phyloP scores from a whole-genome alignment of 2,113 vertebrate genomes.

The Equus quagga region DNA sequence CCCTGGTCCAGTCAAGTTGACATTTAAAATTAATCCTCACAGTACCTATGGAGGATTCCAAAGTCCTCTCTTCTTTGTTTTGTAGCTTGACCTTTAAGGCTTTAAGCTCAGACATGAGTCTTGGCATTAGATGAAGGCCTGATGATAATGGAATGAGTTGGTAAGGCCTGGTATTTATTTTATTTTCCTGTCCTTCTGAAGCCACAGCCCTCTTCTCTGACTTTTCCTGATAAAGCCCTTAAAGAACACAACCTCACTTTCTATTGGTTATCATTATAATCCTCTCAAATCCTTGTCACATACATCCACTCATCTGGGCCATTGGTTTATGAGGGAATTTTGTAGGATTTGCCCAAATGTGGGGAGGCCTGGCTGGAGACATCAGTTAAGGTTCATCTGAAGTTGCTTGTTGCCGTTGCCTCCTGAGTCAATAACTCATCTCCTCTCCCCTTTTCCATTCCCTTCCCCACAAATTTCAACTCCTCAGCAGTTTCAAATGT shows the following conservation, averaged over 20 bases:
- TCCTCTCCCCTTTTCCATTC: too few relatives aligned
- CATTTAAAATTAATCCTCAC: not conserved
- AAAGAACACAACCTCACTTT: accelerated
- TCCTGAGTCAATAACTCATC: not conserved
- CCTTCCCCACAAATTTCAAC: accelerated
- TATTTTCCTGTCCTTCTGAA: not conserved
- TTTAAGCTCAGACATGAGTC: not conserved
- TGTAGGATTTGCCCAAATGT: not conserved
- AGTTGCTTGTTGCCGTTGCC: accelerated
- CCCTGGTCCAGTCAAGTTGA: not conserved
- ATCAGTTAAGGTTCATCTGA: not conserved
- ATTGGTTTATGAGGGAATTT: accelerated
- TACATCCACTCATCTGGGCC: not conserved
- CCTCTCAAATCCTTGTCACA: not conserved
- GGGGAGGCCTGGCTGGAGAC: not conserved
- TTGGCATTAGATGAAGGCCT: accelerated
- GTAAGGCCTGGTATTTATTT: not conserved
- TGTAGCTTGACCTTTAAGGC: not conserved
- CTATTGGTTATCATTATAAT: accelerated
- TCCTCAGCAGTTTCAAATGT: not conserved
- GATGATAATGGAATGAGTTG: too few relatives aligned
- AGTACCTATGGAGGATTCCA: accelerated
- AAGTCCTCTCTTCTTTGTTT: not conserved
- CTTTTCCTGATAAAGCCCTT: not conserved
- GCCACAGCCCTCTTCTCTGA: too few relatives aligned